Base-by-base conservation (phyloP, 1,140 invertebrate genomes). In the Lasioglossum baleicum region DNA sequence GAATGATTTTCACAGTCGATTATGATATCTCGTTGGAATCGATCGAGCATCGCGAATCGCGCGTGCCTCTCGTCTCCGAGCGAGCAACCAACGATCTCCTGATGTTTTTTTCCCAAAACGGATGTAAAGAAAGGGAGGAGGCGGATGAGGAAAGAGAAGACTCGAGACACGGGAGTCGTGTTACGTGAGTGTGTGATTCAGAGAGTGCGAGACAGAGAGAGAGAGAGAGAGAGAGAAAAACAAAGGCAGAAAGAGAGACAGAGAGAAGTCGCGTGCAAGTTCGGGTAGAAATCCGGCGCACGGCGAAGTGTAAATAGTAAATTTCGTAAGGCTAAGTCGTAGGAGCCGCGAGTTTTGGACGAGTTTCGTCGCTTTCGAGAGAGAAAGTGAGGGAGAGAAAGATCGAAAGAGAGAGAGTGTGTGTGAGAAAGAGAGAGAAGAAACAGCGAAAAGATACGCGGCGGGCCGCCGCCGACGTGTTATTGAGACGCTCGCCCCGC, bases 401-500 rank as follows among this genome's bases (percentile, higher is more conserved):
- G 51, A 20, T 4, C 20, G 51, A 35, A 15, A 5, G 51, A 53
- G 11, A 13, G 13, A 48, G 44, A 17, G 13, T 3, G 51, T 2
- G 51, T 17, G 15, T 1, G 51, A 20, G 44, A 82, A 79, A 81
- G 76, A 79, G 67, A 79, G 77, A 56, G 7, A 81, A 76, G 85
- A 88, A 85, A 80, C 83, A 76, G 80, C 83, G 74, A 87, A 75
- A n/a, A 42, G 31, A 67, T 60, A 84, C 76, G 87, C 88, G 88
- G 87, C 84, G 85, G 87, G 85, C 81, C 83, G 84, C 83, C 88
- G 88, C 87, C 82, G 85, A 88, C 83, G 83, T 90, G 90, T 90
- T 90, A 84, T 90, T 90, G 89, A 90, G 89, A 90, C 89, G 88
- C 87, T 83, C 87, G 89, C 87, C 88, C 87, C 84, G 51, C 81